Conservation (phyloP, 92 coral and sea anemone species). For the Phenganax subtilis region DNA sequence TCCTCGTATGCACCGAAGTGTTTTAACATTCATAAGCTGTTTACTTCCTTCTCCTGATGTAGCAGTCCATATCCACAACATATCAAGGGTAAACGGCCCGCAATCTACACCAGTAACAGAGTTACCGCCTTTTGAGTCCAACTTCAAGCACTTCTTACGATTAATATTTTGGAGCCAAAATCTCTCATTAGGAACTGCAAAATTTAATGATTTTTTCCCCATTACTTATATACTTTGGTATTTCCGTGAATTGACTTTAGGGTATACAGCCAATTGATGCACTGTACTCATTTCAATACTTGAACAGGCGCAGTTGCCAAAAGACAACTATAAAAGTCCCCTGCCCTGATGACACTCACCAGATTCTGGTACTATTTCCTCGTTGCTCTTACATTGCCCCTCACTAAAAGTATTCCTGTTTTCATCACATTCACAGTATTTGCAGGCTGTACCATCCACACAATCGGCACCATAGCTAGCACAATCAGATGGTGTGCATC, state of each 20-base stretch:
- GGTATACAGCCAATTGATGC: too few relatives aligned
- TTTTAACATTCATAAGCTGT: slow-evolving; percentile 12
- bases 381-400: background rate
- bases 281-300: too few relatives aligned
- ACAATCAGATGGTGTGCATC: background rate
- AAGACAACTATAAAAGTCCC: background rate
- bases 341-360: background rate
- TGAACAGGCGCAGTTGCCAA: too few relatives aligned
- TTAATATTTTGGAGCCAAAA: background rate
- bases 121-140: background rate
- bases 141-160: background rate
- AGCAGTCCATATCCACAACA: slow-evolving; percentile 3
- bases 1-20: background rate
- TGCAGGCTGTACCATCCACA: background rate
- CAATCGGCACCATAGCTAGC: background rate
- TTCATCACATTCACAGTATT: background rate
- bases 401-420: background rate
- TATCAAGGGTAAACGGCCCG: background rate
- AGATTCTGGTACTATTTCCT: slow-evolving; percentile 20
- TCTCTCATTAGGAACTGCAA: slow-evolving; percentile 4
- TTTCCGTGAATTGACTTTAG: background rate
- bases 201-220: background rate
- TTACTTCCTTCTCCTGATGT: background rate
- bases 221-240: background rate
- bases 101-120: slow-evolving; percentile 2